phyloP scores from a whole-genome alignment of 2,888 invertebrate species.

The Adela reaumurella region DNA sequence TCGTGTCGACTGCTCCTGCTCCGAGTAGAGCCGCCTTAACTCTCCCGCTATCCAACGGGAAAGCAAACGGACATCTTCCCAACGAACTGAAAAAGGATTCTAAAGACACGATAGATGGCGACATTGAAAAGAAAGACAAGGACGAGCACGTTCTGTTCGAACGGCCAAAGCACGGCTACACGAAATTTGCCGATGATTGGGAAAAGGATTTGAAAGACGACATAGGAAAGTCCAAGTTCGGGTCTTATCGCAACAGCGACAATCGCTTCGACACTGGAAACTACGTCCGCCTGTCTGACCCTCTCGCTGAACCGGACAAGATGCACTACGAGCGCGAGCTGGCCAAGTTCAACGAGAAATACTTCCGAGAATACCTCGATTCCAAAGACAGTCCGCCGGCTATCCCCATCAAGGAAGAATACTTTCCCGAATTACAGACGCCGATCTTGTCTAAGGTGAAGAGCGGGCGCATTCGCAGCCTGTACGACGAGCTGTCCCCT shows the following conservation, averaged over 20 bases:
- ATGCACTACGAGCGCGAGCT: constrained; percentile 43
- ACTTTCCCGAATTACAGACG: constrained; percentile 44
- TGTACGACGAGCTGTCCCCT: constrained; percentile 39
- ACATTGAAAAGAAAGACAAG: constrained; percentile 19
- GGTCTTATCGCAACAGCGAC: constrained; percentile 35
- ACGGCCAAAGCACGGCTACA: constrained; percentile 24
- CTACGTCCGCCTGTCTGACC: constrained; percentile 39
- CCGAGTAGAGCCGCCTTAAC: background rate
- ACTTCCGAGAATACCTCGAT: constrained; percentile 40
- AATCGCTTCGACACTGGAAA: constrained; percentile 29
- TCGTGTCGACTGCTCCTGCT: constrained; percentile 17
- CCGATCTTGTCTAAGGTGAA: constrained; percentile 48
- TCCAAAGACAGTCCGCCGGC: constrained; percentile 25
- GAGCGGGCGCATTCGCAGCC: constrained; percentile 30
- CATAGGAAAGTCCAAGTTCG: constrained; percentile 42
- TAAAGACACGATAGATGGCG: background rate
- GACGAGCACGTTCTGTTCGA: constrained; percentile 26
- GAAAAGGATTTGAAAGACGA: constrained; percentile 25
- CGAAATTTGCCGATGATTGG: constrained; percentile 25
- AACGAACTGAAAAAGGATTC: constrained; percentile 5
- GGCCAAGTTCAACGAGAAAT: constrained; percentile 43
- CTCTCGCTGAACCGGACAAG: constrained; percentile 31
- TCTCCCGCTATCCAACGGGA: background rate
- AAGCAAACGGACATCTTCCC: constrained; percentile 17
- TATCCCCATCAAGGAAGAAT: constrained; percentile 37